A percentile compares a stretch with the other conserved stretches of the same genome.
Conservation (phyloP, 2,797 vertebrate species). For the Serranus cabrilla region DNA sequence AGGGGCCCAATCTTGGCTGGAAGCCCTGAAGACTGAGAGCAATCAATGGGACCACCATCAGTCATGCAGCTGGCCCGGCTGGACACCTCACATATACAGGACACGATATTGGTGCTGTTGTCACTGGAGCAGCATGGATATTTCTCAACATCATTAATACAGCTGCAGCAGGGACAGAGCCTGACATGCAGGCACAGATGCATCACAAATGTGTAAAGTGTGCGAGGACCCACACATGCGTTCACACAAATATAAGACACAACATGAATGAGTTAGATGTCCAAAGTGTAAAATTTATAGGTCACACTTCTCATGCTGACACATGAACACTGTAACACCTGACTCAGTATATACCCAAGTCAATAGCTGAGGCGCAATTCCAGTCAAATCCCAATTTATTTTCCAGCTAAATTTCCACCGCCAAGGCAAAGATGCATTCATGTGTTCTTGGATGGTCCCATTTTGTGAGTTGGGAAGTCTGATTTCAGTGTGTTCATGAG, state of each 20-base stretch:
- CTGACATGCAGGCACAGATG: slow-evolving; percentile 36
- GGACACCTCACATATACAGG: slow-evolving; percentile 70
- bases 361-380: not conserved
- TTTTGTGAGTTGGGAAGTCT: too few species aligned
- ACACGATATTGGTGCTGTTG: slow-evolving; percentile 66
- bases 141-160: slow-evolving; percentile 72
- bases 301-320: slow-evolving; percentile 21
- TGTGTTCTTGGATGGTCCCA: too few species aligned
- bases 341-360: not conserved
- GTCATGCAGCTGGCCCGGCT: slow-evolving; percentile 78
- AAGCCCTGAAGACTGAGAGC: slow-evolving; percentile 79
- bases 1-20: slow-evolving; percentile 80
- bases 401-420: not conserved
- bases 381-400: not conserved
- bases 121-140: slow-evolving; percentile 57
- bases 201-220: slow-evolving; percentile 27
- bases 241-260: slow-evolving; percentile 5
- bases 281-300: not conserved
- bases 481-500: too few species aligned
- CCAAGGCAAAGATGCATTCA: too few species aligned
- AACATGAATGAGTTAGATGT: slow-evolving; percentile 3
- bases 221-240: not conserved
- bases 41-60: slow-evolving; percentile 84
- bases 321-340: not conserved
- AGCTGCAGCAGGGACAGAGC: slow-evolving; percentile 35